Base-by-base conservation (phyloP, 2,797 vertebrate genomes). In the Sarcophilus harrisii region DNA sequence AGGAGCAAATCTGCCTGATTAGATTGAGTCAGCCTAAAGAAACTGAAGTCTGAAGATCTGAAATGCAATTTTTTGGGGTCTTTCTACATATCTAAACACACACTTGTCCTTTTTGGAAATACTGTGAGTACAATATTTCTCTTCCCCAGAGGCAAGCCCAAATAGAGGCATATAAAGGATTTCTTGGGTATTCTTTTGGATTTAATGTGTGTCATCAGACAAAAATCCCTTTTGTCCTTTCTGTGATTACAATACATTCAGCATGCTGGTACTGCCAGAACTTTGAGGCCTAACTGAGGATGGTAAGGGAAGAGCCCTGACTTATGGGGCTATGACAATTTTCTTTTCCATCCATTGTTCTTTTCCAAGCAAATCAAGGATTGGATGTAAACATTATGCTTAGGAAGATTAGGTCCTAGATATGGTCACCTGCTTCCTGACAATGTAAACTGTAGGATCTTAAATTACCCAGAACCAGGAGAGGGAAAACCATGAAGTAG, bases 1-100 rank as follows among this genome's bases (percentile, higher is more conserved):
- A 93, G 32, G 4, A 6, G 60, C 2, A 52, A 58, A 13, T 32
- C 90, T 57, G 5, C 2, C n/a, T 60, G 58, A 90, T n/a, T 81
- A 95, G 95, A 21, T 60, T 92, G 92, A 87, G 13, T 55, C 27
- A 58, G 52, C 95, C 62, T 18, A 58, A 94, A 91, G 91, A 30
- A 93, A 92, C 58, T 21, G 27, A 93, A 58, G 52, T 54, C 1
- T 38, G 0, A 27, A 9, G 38, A 60, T 27, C 16, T 90, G 93
- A 1, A 11, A 32, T 59, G 28, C 0, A 3, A 45, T 3, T 30
- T 57, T 58, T 54, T 55, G 93, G 49, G 18, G 5, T 10, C 55
- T 95, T n/a, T 29, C 57, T 29, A 4, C 28, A 30, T n/a, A 18
- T n/a, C 12, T 62, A 1, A 27, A 24, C n/a, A 81, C 32, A 38